Evolutionary conservation across 2,113 vertebrate genomes (phyloP).

Genomic region (Microcebus lehilahytsara): DNA sequence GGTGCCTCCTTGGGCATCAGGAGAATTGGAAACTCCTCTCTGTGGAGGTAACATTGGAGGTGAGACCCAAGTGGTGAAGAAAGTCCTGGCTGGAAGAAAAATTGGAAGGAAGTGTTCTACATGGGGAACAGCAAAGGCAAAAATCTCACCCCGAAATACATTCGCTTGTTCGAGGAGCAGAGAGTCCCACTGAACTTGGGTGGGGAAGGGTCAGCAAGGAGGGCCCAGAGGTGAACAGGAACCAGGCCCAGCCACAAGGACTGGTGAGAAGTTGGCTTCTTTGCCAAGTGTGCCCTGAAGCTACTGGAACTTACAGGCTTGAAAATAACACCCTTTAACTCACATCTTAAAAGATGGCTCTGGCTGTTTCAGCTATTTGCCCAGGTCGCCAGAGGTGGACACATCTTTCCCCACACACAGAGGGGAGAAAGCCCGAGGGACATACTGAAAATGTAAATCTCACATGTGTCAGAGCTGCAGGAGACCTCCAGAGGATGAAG

Average conservation of each 20-base stretch:
- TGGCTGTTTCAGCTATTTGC: neutral
- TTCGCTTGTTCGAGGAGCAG: neutral
- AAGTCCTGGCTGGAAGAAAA: neutral
- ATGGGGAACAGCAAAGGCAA: neutral
- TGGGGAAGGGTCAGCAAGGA: accelerated
- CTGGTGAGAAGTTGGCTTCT: neutral
- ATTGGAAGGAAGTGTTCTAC: accelerated
- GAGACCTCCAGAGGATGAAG: neutral
- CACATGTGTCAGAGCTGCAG: neutral
- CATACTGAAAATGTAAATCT: neutral
- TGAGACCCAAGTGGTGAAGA: neutral
- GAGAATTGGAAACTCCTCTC: neutral
- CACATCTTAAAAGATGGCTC: neutral
- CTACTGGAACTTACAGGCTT: accelerated
- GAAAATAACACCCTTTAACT: neutral
- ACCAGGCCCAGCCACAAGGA: accelerated
- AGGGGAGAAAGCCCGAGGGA: neutral
- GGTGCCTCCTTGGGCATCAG: neutral
- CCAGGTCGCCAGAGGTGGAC: neutral
- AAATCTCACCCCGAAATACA: accelerated
- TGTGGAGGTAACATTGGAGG: neutral
- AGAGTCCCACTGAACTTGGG: no score
- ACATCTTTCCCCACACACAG: neutral
- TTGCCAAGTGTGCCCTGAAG: neutral
- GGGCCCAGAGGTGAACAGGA: neutral